Conservation (phyloP, 2,797 vertebrate genomes). For the Trematomus bernacchii region DNA sequence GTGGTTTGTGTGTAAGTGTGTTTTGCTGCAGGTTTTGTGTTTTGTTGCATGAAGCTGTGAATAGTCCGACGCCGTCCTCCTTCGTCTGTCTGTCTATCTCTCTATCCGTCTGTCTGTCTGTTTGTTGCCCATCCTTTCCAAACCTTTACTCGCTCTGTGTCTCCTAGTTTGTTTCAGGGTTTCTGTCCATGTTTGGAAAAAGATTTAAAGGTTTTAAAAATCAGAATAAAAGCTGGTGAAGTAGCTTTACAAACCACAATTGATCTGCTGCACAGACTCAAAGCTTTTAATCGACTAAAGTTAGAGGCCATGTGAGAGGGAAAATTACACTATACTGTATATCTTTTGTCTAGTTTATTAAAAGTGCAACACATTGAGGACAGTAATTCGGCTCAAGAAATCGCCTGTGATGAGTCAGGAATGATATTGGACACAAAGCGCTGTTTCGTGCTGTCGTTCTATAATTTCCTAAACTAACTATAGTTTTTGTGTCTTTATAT, state of each 20-base stretch:
- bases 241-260: not conserved
- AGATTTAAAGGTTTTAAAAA: not conserved
- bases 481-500: too few relatives aligned
- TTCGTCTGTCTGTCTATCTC: slow-evolving; percentile 53
- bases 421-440: too few relatives aligned
- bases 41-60: slow-evolving; percentile 36
- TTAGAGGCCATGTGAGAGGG: not conserved
- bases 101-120: slow-evolving; percentile 51
- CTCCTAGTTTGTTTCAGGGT: slow-evolving; percentile 60
- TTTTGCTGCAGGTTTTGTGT: slow-evolving; percentile 35
- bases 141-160: slow-evolving; percentile 75
- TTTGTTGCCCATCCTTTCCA: slow-evolving; percentile 76
- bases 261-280: not conserved
- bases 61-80: slow-evolving; percentile 19
- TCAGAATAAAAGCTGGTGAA: not conserved
- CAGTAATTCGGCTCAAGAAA: too few relatives aligned
- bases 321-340: too few relatives aligned
- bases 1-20: not conserved
- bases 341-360: too few relatives aligned
- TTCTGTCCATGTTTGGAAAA: slow-evolving; percentile 52
- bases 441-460: too few relatives aligned
- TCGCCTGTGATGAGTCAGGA: too few relatives aligned
- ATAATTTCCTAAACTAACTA: too few relatives aligned
- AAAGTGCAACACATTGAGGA: too few relatives aligned
- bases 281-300: not conserved